Evolutionary conservation across 2,888 invertebrate genomes (phyloP).

Genomic region (Raillietiella orientalis): DNA sequence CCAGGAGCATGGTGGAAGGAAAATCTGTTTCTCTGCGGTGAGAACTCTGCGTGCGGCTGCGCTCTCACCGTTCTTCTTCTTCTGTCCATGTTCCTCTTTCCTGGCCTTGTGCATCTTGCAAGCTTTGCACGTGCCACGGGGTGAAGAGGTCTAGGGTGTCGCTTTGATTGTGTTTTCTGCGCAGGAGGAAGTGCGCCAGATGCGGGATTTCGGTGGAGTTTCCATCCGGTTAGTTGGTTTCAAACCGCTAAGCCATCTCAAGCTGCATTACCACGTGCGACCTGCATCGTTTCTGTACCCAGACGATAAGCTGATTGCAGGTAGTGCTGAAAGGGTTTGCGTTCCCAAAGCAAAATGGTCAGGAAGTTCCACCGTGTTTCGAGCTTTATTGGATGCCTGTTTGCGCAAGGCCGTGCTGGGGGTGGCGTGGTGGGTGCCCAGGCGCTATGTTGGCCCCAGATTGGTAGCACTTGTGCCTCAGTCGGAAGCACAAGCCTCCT

Average conservation of each 20-base stretch:
- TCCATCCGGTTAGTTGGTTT: slow-evolving; percentile 21
- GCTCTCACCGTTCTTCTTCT: no score
- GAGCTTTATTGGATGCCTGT: slow-evolving; percentile 30
- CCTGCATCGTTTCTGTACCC: slow-evolving; percentile 32
- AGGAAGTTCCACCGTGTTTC: slow-evolving; percentile 30
- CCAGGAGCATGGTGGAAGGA: slow-evolving; percentile 13
- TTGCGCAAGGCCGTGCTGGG: slow-evolving; percentile 22
- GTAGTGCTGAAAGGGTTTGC: slow-evolving; percentile 5
- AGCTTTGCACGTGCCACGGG: no score
- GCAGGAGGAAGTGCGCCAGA: slow-evolving; percentile 14
- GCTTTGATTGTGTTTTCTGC: no score
- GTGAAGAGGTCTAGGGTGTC: no score
- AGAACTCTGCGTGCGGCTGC: no score
- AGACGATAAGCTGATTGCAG: slow-evolving; percentile 18
- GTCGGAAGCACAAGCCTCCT: slow-evolving; percentile 8
- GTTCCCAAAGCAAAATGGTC: no score
- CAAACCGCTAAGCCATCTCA: slow-evolving; percentile 16
- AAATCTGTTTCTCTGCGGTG: slow-evolving; percentile 12
- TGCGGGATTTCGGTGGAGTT: slow-evolving; percentile 13
- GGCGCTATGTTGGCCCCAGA: slow-evolving; percentile 19
- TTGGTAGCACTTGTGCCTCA: slow-evolving; percentile 23
- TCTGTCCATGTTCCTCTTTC: no score
- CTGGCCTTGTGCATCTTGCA: no score
- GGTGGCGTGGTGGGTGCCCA: slow-evolving; percentile 25
- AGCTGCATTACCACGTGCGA: slow-evolving; percentile 18